Conservation (phyloP, 2,888 invertebrate genomes). For the Ectemnius lituratus region DNA sequence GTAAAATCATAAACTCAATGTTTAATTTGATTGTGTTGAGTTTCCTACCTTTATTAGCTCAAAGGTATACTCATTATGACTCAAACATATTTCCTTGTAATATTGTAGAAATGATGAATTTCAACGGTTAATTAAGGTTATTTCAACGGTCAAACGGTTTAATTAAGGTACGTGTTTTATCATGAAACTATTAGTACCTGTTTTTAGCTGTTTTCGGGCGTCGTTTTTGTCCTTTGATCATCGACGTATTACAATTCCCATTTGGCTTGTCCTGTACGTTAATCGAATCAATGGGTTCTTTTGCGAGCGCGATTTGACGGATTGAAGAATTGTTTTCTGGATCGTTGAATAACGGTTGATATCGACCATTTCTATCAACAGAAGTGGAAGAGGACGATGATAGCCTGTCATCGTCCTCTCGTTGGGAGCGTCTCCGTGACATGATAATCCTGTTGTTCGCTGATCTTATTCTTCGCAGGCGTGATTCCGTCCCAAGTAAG, state of each 20-base stretch:
- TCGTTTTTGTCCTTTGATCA: conserved; percentile 65
- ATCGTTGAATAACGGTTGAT: conserved; percentile 63
- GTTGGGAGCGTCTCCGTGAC: conserved; percentile 40
- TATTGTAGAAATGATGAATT: too few relatives aligned
- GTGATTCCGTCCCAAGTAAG: conserved; percentile 75
- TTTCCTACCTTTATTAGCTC: too few relatives aligned
- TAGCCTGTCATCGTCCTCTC: conserved; percentile 54
- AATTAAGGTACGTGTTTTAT: too few relatives aligned
- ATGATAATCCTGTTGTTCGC: conserved; percentile 67
- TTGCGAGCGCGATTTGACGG: conserved; percentile 33
- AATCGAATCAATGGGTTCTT: conserved; percentile 38
- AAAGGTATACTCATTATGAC: too few relatives aligned
- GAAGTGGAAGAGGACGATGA: conserved; percentile 65
- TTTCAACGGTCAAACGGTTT: too few relatives aligned
- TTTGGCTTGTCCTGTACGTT: conserved; percentile 41
- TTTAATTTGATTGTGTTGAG: too few relatives aligned
- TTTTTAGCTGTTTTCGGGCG: conserved; percentile 74
- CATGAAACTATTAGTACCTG: conserved; percentile 65
- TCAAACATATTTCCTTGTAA: too few relatives aligned
- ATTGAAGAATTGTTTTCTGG: conserved; percentile 56
- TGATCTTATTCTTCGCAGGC: conserved; percentile 76
- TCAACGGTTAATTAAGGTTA: too few relatives aligned
- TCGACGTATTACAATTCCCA: conserved; percentile 36
- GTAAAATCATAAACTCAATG: too few relatives aligned
- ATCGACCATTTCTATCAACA: conserved; percentile 63